These are phyloP conservation scores for Tipula lateralis DNA, from an alignment of 2,888 invertebrate species.

Conservation along the genomic window DNA sequence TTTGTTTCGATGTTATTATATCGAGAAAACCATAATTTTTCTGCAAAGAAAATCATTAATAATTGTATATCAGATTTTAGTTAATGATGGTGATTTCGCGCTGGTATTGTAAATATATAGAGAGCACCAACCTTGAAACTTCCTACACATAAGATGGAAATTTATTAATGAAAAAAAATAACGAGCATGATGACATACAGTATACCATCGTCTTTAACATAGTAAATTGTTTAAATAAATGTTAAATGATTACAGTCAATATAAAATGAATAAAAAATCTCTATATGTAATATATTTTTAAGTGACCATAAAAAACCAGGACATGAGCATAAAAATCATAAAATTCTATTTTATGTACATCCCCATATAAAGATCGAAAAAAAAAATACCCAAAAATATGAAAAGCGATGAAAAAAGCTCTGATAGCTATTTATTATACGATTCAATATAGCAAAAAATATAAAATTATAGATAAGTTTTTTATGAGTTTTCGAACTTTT, in stretches of 20 bases:
- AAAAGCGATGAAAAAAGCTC: neutral
- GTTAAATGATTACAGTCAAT: constrained; percentile 11
- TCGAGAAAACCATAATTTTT: neutral
- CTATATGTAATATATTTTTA: neutral
- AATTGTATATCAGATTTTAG: neutral
- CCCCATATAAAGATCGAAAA: neutral
- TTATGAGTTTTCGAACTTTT: constrained; percentile 13
- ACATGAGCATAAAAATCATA: constrained; percentile 24
- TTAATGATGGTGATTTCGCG: neutral
- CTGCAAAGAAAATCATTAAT: neutral
- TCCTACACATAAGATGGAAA: neutral
- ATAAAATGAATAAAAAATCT: constrained; percentile 19
- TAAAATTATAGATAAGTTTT: constrained; percentile 15
- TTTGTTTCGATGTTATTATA: neutral
- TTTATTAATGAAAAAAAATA: neutral
- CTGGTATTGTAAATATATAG: neutral
- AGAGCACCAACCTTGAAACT: neutral
- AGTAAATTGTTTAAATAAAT: neutral
- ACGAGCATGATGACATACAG: neutral
- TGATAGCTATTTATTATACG: constrained; percentile 5
- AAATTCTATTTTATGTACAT: constrained; percentile 11
- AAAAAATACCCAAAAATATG: neutral
- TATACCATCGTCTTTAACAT: constrained; percentile 13
- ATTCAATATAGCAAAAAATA: neutral
- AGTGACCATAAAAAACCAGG: constrained; percentile 19